Base-by-base conservation (phyloP, 1,140 invertebrate species). In the Asbolus verrucosus region DNA sequence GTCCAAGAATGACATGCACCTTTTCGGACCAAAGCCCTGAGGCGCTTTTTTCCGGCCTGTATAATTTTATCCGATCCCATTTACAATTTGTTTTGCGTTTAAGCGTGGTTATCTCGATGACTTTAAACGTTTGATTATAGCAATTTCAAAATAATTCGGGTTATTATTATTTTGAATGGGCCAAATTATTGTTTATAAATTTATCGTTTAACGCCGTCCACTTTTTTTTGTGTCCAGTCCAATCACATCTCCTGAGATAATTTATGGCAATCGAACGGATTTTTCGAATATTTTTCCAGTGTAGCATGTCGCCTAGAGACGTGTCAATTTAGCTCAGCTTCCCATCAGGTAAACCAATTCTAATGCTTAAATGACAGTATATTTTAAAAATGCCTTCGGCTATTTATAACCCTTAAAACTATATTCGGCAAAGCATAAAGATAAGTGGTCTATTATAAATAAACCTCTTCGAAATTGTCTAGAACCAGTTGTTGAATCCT, bases 181-280 rank as follows among this genome's bases (percentile, higher is more conserved):
- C 59, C 50, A 76, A 76, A 76, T 76, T 76, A 74, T 76, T 76
- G 71, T 74, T 76, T 76, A 76, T 76, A 73, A 75, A 76, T 75
- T 71, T 75, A 76, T 76, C 75, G 73, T 76, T 76, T 76, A 76
- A 70, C 73, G 72, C 65, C 59, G 24, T 61, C 46, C 18, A 36
- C 61, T 54, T n/a, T 70, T 70, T 65, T 70, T 66, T 65, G 11
- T 36, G 33, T 36, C 3, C 4, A 24, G 2, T 27, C 9, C 9
- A 21, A 54, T 54, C 19, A 54, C 19, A 27, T 27, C 21, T 54
- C 19, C 8, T 4, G 24, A 27, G 24, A 27, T 36, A 36, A 36
- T 36, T 36, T 36, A n/a, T 11, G 33, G 11, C 33, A 8, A 30
- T 30, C 9, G 9, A 8, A 4, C 9, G 27, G 11, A 11, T 36